A percentile compares a stretch with the other conserved stretches of the same genome.
Conservation (phyloP, 2,888 invertebrate species). For the Ariolimax columbianus region DNA sequence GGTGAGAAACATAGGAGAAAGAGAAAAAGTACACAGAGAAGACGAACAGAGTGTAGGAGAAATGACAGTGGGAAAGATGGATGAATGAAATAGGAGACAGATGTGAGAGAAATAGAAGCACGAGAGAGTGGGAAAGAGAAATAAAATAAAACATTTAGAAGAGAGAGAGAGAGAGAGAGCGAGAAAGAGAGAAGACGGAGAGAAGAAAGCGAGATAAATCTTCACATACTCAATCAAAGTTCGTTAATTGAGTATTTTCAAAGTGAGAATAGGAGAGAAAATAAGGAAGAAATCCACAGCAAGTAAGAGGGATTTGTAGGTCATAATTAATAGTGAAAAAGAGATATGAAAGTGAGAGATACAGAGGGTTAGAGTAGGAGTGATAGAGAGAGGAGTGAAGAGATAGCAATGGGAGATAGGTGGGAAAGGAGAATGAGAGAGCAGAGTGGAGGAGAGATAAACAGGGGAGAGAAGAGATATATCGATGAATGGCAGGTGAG, state of each 20-base stretch:
- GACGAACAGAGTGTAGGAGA: background rate
- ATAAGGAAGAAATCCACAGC: too few relatives aligned
- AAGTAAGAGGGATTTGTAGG: too few relatives aligned
- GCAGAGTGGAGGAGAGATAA: too few relatives aligned
- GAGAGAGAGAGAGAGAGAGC: background rate
- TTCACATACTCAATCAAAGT: too few relatives aligned
- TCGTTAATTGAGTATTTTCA: too few relatives aligned
- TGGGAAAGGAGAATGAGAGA: too few relatives aligned
- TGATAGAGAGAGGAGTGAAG: background rate
- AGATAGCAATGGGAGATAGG: background rate
- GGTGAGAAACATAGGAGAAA: background rate
- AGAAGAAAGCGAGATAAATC: too few relatives aligned
- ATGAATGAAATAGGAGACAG: background rate
- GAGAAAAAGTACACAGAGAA: background rate
- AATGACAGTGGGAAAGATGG: background rate
- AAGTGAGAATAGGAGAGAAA: too few relatives aligned
- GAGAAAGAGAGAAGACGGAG: background rate
- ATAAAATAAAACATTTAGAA: background rate
- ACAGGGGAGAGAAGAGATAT: background rate
- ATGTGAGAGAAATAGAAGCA: background rate
- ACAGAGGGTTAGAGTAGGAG: background rate
- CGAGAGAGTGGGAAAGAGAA: background rate
- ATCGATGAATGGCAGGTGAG: background rate
- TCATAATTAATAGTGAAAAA: too few relatives aligned
- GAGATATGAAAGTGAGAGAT: too few relatives aligned